A percentile compares a stretch with the other conserved stretches of the same genome.
Evolutionary conservation across 2,797 vertebrate genomes (phyloP).

Genomic region (Sebastes diaconus): DNA sequence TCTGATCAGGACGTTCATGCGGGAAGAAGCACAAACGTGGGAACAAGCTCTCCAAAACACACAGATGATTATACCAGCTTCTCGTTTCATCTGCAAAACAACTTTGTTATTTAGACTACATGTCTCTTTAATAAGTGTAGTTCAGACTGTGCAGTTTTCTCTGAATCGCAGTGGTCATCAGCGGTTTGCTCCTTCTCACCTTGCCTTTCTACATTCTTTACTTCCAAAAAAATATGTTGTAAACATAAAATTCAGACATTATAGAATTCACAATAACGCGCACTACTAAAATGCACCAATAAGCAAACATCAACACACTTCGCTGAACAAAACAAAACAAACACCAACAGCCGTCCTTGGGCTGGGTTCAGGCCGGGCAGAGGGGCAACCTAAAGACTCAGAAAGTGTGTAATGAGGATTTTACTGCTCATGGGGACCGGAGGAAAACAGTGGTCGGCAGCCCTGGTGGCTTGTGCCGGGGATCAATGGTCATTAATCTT

Average conservation of each 20-base stretch:
- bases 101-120: background rate
- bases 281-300: background rate
- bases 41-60: conserved; percentile 32
- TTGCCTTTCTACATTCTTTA: conserved; percentile 15
- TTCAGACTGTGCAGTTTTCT: conserved; percentile 17
- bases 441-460: conserved; percentile 65
- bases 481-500: conserved; percentile 86
- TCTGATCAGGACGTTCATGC: conserved; percentile 44
- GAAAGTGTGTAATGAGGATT: conserved; percentile 73
- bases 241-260: background rate
- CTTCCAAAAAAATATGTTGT: background rate
- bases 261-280: conserved; percentile 10
- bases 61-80: conserved; percentile 40
- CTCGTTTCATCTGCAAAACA: conserved; percentile 43
- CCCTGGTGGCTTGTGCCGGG: conserved; percentile 69
- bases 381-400: conserved; percentile 55
- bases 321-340: conserved; percentile 45
- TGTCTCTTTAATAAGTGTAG: conserved; percentile 9
- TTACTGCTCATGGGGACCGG: conserved; percentile 57
- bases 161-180: conserved; percentile 15
- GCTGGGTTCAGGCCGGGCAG: conserved; percentile 24
- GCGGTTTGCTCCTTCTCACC: background rate
- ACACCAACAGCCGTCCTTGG: conserved; percentile 56
- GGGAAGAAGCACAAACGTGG: conserved; percentile 24
- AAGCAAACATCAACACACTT: conserved; percentile 46